A percentile compares a stretch with the other conserved stretches of the same genome.
These are phyloP conservation scores for Borostomias antarcticus DNA, from an alignment of 2,797 vertebrate species.

Conservation along the genomic window DNA sequence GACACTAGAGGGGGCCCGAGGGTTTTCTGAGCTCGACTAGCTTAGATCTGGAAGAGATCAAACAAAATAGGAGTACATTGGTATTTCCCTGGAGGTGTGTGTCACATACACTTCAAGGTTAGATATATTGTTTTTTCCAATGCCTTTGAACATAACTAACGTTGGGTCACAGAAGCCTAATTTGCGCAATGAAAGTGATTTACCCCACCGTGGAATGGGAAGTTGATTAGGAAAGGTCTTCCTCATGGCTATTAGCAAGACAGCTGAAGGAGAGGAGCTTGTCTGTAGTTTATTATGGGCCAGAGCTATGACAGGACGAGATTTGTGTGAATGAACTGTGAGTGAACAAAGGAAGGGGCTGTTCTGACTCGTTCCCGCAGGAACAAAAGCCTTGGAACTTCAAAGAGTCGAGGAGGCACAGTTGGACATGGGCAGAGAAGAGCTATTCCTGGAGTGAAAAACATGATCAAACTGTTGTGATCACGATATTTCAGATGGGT, in stretches of 20 bases:
- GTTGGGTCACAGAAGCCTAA: too few relatives aligned
- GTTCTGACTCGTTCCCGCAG: constrained; percentile 34
- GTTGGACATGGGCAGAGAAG: constrained; percentile 3
- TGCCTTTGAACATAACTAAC: too few relatives aligned
- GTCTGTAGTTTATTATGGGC: constrained; percentile 9
- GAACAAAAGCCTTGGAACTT: constrained; percentile 43
- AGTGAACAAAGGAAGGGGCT: constrained; percentile 33
- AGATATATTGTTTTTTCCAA: too few relatives aligned
- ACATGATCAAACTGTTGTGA: constrained; percentile 18
- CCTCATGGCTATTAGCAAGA: neutral
- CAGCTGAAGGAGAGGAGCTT: neutral
- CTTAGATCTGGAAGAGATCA: neutral
- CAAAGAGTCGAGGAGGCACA: constrained; percentile 42
- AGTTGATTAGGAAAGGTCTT: neutral
- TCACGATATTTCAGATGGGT: constrained; percentile 57
- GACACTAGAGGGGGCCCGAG: constrained; percentile 62
- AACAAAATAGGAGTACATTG: neutral
- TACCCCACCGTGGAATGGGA: neutral
- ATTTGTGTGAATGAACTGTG: constrained; percentile 48
- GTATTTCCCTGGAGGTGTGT: too few relatives aligned
- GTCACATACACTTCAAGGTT: neutral
- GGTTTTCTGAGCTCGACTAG: neutral
- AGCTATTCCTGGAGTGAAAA: constrained; percentile 35
- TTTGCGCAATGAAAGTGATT: neutral
- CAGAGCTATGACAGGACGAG: constrained; percentile 29